Evolutionary conservation across 2,113 vertebrate species (phyloP).

Genomic region (Anhinga anhinga): DNA sequence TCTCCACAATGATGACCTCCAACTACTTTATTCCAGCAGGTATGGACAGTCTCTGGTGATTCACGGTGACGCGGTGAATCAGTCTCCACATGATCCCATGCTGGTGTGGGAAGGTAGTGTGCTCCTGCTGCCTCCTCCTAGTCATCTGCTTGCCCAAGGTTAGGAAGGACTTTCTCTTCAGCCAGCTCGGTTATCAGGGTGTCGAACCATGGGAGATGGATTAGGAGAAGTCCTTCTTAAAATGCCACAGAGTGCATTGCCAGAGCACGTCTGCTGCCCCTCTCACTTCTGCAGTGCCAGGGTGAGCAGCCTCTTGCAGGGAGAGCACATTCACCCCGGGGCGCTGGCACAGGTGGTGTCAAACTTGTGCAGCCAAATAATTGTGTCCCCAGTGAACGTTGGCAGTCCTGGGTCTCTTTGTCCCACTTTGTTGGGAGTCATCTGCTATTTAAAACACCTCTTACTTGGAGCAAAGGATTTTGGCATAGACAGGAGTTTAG

Average conservation of each 20-base stretch:
- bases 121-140: neutral
- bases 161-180: neutral
- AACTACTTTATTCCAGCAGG: neutral
- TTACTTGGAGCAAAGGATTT: neutral
- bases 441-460: neutral
- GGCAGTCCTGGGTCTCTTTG: neutral
- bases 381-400: rapidly evolving
- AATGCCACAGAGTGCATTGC: neutral
- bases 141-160: rapidly evolving
- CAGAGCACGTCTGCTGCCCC: rapidly evolving
- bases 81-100: too few species aligned
- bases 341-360: rapidly evolving
- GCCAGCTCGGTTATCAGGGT: neutral
- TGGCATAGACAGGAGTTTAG: neutral
- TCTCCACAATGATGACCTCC: rapidly evolving
- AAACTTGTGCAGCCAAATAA: rapidly evolving
- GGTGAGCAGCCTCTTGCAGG: rapidly evolving
- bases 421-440: neutral
- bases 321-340: neutral
- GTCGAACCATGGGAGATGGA: rapidly evolving
- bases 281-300: neutral
- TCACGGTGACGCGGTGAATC: too few species aligned
- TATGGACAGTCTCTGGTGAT: neutral
- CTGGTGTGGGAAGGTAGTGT: rapidly evolving
- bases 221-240: neutral